Evolutionary conservation across 2,797 vertebrate genomes (phyloP), one percentile per base, ranked within the genome.

Genomic region (Chiroxiphia lanceolata): DNA sequence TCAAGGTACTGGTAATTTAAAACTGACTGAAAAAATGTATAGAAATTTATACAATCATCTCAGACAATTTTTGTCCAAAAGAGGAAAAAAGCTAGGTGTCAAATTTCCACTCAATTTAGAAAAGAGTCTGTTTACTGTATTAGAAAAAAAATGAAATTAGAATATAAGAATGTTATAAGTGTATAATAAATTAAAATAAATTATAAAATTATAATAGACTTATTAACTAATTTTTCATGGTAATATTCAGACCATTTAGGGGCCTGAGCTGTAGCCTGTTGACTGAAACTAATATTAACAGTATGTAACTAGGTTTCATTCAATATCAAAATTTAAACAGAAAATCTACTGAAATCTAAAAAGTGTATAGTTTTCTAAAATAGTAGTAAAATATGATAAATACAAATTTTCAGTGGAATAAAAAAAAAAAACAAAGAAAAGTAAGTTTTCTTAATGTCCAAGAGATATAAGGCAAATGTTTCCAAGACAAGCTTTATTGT

Each of bases 311-410:
- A 47, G 17, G 1, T 48, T 80, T 18, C 19, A 68, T 51, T 82
- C 15, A 34, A 8, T 83, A 63, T 48, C 22, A 89, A 93, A 77
- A 83, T 27, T 12, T 57, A 59, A 81, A 51, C 4, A 51, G 38
- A 74, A 88, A 65, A 75, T 54, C 31, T 42, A 47, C 15, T 74
- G 61, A 25, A 67, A 65, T 70, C 15, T 21, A 51, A 79, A 61
- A 45, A 26, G 0, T 0, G 0, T 23, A 29, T 3, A 5, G 3
- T 70, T 83, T 65, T 83, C 27, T 51, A 86, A 44, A 13, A 53
- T 9, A 56, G 5, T 15, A 19, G 6, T 45, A 61, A 13, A 13
- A 15, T 27, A 48, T 22, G 27, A 40, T 36, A 86, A 64, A 3
- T 42, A 15, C 1, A 2, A 16, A 36, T 59, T 59, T 76, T 65